Conservation (phyloP, 2,888 invertebrate species). For the Ceriagrion tenellum region DNA sequence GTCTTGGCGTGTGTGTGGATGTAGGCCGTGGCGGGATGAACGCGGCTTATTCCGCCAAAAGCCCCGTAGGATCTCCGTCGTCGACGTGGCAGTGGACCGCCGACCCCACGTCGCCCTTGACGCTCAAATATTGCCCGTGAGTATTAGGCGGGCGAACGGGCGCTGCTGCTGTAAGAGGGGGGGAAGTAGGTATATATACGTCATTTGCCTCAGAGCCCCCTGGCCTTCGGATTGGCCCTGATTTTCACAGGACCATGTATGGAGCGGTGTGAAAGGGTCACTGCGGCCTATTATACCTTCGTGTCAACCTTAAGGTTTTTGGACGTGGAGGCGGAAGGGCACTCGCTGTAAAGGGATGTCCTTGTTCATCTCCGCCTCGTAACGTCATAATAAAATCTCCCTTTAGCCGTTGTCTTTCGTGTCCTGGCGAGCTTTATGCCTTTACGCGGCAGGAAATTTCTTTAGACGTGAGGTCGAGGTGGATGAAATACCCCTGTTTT, state of each 20-base stretch:
- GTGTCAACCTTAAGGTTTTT: neutral
- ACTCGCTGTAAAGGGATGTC: neutral
- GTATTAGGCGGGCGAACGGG: neutral
- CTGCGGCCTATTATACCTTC: too few relatives aligned
- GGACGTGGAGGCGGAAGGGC: too few relatives aligned
- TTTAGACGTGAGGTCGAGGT: neutral
- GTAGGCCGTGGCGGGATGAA: neutral
- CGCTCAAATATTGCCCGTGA: constrained; percentile 27
- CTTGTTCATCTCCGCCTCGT: neutral
- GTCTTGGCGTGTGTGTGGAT: neutral
- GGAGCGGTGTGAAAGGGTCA: neutral
- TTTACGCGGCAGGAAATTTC: neutral
- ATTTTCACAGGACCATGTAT: neutral
- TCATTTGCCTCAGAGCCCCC: constrained; percentile 3
- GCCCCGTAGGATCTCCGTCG: neutral
- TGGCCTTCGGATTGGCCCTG: neutral
- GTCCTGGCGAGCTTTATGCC: neutral
- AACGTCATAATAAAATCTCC: neutral
- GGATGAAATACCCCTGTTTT: neutral
- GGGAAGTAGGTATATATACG: neutral
- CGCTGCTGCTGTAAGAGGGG: too few relatives aligned
- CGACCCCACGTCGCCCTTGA: neutral
- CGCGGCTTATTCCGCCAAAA: constrained; percentile 12
- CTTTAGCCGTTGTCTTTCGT: neutral
- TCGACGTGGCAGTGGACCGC: neutral